These are phyloP conservation scores for Triops cancriformis DNA, from an alignment of 1,140 invertebrate genomes.

Conservation along the genomic window DNA sequence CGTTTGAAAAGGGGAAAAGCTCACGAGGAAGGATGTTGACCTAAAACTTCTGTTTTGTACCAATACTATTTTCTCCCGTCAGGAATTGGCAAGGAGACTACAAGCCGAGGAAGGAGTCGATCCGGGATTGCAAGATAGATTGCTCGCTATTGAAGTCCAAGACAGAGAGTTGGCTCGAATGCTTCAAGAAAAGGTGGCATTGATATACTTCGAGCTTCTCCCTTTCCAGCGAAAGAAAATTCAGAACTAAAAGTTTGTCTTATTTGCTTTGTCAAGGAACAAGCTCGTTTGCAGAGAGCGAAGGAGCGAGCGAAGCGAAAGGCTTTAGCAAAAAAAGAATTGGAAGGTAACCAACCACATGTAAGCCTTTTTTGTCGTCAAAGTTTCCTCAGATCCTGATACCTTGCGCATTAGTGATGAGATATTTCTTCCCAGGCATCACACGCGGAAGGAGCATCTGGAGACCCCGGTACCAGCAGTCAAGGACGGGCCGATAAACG, in stretches of 20 bases:
- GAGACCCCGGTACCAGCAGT: background rate
- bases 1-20: background rate
- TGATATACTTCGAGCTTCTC: background rate
- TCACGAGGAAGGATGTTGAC: no score
- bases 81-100: conserved; percentile 56
- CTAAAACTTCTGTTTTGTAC: background rate
- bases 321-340: conserved; percentile 14
- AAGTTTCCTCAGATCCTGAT: background rate
- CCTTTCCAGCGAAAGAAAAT: background rate
- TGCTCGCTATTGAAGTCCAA: conserved; percentile 78
- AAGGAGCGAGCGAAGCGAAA: conserved; percentile 25
- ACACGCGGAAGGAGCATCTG: background rate
- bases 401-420: background rate
- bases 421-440: background rate
- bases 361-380: background rate
- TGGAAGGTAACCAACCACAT: conserved; percentile 1
- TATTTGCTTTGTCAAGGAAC: conserved; percentile 9
- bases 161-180: conserved; percentile 81
- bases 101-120: conserved; percentile 39
- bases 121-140: conserved; percentile 46
- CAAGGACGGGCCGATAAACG: background rate
- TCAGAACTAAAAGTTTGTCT: conserved; percentile 25
- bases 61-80: background rate
- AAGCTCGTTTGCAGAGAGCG: conserved; percentile 25
- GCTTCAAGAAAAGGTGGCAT: conserved; percentile 66